A percentile compares a stretch with the other conserved stretches of the same genome.
Conservation (phyloP, 2,888 invertebrate species). For the Phragmatobia fuliginosa region DNA sequence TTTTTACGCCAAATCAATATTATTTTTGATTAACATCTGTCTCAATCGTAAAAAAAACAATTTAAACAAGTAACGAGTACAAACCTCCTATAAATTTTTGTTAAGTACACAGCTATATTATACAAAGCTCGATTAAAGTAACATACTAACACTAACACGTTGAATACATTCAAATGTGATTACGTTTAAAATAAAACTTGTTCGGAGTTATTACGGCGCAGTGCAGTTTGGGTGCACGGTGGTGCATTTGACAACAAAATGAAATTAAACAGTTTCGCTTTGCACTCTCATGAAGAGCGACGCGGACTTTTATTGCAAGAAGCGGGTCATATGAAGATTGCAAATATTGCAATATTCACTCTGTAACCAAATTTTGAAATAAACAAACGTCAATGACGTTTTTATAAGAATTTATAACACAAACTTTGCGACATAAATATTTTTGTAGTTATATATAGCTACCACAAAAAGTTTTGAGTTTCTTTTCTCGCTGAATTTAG, state of each 20-base stretch:
- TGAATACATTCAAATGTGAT: conserved; percentile 12
- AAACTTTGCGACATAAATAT: background rate
- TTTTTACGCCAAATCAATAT: background rate
- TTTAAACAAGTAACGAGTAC: background rate
- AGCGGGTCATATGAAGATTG: conserved; percentile 24
- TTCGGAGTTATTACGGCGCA: conserved; percentile 24
- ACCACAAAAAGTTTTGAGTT: background rate
- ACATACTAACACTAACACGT: background rate
- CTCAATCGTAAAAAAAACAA: too few species aligned
- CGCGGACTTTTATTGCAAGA: conserved; percentile 59
- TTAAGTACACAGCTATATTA: background rate
- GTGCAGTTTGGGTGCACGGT: conserved; percentile 28
- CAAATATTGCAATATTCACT: background rate
- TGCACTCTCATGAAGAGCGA: conserved; percentile 63
- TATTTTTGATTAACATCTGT: background rate
- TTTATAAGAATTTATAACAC: background rate
- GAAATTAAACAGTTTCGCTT: conserved; percentile 63
- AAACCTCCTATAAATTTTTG: background rate
- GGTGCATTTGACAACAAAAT: conserved; percentile 69
- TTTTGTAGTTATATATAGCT: background rate
- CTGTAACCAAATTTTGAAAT: background rate
- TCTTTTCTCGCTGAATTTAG: background rate
- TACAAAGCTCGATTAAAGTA: background rate
- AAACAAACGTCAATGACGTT: background rate
- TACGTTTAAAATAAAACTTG: conserved; percentile 6